phyloP scores from a whole-genome alignment of 2,888 invertebrate genomes.

The Syrphus vitripennis region DNA sequence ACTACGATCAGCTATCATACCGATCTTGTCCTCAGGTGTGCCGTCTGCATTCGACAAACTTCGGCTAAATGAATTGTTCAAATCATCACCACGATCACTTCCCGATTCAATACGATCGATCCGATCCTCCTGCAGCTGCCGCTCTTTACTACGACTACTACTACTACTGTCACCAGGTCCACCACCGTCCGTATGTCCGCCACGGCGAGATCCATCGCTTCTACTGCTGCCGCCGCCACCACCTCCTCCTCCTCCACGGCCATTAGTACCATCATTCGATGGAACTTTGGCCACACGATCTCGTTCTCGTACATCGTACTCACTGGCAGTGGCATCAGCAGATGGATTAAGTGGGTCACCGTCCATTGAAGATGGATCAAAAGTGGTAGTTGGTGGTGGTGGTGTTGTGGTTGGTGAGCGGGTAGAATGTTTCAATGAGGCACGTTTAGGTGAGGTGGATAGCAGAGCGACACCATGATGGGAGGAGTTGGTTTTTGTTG shows the following conservation, averaged over 20 bases:
- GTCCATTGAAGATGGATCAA: constrained; percentile 57
- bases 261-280: constrained; percentile 72
- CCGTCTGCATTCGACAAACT: constrained; percentile 92
- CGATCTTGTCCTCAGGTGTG: constrained; percentile 92
- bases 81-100: constrained; percentile 76
- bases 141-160: constrained; percentile 73
- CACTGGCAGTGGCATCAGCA: constrained; percentile 81
- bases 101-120: constrained; percentile 77
- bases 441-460: constrained; percentile 78
- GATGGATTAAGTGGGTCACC: constrained; percentile 69
- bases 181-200: constrained; percentile 70
- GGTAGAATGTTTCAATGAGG: constrained; percentile 78
- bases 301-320: constrained; percentile 81
- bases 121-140: constrained; percentile 78
- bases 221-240: constrained; percentile 65
- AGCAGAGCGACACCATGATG: constrained; percentile 80
- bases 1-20: constrained; percentile 80
- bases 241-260: constrained; percentile 72
- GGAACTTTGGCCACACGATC: constrained; percentile 74
- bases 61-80: constrained; percentile 84
- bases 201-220: constrained; percentile 68
- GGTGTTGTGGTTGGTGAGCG: constrained; percentile 78
- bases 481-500: constrained; percentile 77
- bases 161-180: constrained; percentile 70
- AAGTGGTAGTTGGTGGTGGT: constrained; percentile 73